These are phyloP conservation scores for Morone saxatilis DNA, from an alignment of 2,113 vertebrate species.

Conservation along the genomic window DNA sequence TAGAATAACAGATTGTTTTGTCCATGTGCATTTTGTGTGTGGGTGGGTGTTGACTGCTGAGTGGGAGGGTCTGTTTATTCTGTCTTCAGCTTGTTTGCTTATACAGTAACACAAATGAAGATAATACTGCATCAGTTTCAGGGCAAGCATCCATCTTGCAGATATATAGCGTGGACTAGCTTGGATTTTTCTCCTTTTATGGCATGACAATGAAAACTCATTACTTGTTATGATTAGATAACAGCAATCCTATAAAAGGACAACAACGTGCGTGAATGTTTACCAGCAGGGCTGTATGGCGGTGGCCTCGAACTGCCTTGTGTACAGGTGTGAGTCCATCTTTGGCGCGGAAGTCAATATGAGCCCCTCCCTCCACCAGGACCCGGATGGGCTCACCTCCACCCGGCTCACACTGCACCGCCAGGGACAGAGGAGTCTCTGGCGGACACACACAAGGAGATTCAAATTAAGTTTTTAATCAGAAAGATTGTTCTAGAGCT, in stretches of 20 bases:
- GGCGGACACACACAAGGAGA: conserved; percentile 34
- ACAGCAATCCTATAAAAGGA: not conserved
- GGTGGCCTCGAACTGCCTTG: conserved; percentile 91
- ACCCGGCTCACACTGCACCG: conserved; percentile 90
- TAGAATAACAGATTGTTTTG: conserved; percentile 24
- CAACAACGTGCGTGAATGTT: conserved; percentile 2
- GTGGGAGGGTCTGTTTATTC: conserved; percentile 32
- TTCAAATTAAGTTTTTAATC: conserved; percentile 16
- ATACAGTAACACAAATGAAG: conserved; percentile 25
- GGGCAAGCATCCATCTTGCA: conserved; percentile 19
- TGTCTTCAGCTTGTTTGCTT: conserved; percentile 33
- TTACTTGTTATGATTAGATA: not conserved
- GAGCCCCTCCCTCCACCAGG: conserved; percentile 91
- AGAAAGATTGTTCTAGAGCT: not conserved
- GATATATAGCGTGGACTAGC: not conserved
- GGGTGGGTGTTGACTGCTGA: conserved; percentile 38
- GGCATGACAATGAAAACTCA: not conserved
- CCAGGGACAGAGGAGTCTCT: conserved; percentile 93
- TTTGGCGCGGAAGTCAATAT: conserved; percentile 93
- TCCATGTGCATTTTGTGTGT: conserved; percentile 29
- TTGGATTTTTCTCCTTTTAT: not conserved
- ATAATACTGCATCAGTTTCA: conserved; percentile 22
- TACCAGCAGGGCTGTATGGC: conserved; percentile 92
- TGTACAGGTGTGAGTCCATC: conserved; percentile 94
- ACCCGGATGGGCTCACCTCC: conserved; percentile 91